Evolutionary conservation across 2,797 vertebrate genomes (phyloP), one percentile per base, ranked within the genome.

Genomic region (Catostomus latipinnis): DNA sequence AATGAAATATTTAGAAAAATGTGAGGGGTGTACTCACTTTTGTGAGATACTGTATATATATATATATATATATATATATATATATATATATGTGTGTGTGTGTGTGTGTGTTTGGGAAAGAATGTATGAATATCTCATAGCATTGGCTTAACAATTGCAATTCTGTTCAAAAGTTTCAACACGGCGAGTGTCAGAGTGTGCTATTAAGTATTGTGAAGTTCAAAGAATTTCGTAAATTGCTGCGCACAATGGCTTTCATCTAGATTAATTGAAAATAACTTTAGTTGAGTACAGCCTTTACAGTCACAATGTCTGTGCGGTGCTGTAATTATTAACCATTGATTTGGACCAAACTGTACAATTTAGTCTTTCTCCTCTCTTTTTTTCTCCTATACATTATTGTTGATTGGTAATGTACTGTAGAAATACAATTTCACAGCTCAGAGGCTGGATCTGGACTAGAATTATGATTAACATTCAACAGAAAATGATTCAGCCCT

Each of bases 381-480:
- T 78, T 68, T 54, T 66, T 63, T 49, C 63, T 86, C 81, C 85
- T 84, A 89, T 90, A 89, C 87, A 91, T 92, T 92, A 93, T 93
- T 93, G 91, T 93, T 93, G 92, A 93, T 93, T 93, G 91, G 87
- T 86, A 92, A 93, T 91, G 91, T 91, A 34, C 34, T 34, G 34
- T 4, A 93, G 91, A 93, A 92, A 90, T 90, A 92, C 91, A 93
- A 94, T 94, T 94, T 93, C 92, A 94, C 93, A 93, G 92, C 90
- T 90, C 91, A 93, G 86, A 85, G 89, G 86, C 90, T 84, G 83
- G 88, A 92, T 91, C 91, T 88, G 89, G 90, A 92, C 89, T 88
- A 81, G 84, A 90, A 89, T 89, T 87, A 85, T 93, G 93, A 93
- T 93, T 93, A 93, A 92, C 91, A 89, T 90, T 89, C 91, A 84